Evolutionary conservation across 1,140 invertebrate species (phyloP), one percentile per base, ranked within the genome.

Genomic region (Drosophila pandora): DNA sequence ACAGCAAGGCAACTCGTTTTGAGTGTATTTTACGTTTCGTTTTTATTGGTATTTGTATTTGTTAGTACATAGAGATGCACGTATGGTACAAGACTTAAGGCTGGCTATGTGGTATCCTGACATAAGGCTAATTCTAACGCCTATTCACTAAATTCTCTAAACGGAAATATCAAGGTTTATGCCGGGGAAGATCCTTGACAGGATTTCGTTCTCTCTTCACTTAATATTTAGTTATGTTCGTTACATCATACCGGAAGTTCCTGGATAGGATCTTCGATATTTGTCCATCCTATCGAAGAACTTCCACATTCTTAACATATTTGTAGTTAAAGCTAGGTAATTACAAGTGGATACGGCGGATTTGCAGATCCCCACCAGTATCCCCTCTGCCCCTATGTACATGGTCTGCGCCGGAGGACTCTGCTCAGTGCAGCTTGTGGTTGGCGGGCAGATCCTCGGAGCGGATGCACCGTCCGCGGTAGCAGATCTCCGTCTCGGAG

Each of bases 401-500:
- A 84, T 76, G 72, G 39, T 55, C 52, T 47, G 4, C 1, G 7
- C 30, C 10, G 48, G 57, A 67, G 63, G 12, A 39, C 9, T 22
- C 13, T 22, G 32, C 65, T 89, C 78, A 91, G 76, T 91, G 84
- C 59, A 91, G 72, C 67, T 91, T 91, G 63, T 91, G 90, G 47
- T 91, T 91, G 52, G 87, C 58, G 56, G 90, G 90, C 76, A 91
- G 71, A 80, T 91, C 90, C 49, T 91, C 90, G 57, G 95, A 95
- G 92, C 96, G 96, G 54, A 97, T 94, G 90, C 96, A 97, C 75
- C 95, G 94, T 17, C 96, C 96, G 81, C 95, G 94, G 88, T 95
- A 97, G 80, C 96, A 97, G 49, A 97, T 97, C 92, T 97, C 96
- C 17, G 96, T 96, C 93, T 96, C 96, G 67, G 96, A 95, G 7